Conservation (phyloP, 2,888 invertebrate species). For the Fragum sueziense region DNA sequence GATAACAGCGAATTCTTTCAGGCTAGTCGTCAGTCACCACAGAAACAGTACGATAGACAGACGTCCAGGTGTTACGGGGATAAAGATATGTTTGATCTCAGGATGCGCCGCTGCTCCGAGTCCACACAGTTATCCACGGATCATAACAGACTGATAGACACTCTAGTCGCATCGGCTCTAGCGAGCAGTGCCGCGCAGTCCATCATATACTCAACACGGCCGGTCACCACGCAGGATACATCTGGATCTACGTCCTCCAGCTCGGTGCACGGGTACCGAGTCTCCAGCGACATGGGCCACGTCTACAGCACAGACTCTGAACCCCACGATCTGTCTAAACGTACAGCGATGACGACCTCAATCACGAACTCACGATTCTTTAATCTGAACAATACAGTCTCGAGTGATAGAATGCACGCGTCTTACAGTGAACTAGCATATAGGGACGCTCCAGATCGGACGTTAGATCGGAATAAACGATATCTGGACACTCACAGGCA, state of each 20-base stretch:
- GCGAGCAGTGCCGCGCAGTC: slow-evolving; percentile 57
- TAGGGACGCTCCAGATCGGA: slow-evolving; percentile 35
- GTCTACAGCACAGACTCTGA: slow-evolving; percentile 29
- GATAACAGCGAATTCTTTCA: slow-evolving; percentile 7
- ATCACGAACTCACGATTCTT: slow-evolving; percentile 40
- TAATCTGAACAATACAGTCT: slow-evolving; percentile 38
- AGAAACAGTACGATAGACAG: background rate
- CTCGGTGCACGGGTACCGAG: slow-evolving; percentile 29
- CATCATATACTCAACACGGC: slow-evolving; percentile 45
- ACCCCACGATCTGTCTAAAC: slow-evolving; percentile 58
- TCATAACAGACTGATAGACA: slow-evolving; percentile 53
- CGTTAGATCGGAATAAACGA: slow-evolving; percentile 48
- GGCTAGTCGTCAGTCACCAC: background rate
- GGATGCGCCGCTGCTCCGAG: background rate
- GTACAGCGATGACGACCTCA: slow-evolving; percentile 29
- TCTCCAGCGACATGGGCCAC: background rate
- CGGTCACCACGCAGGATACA: slow-evolving; percentile 5
- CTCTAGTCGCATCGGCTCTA: slow-evolving; percentile 57
- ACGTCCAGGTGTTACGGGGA: background rate
- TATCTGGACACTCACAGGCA: slow-evolving; percentile 54
- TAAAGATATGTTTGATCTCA: background rate
- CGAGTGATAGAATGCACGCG: slow-evolving; percentile 31
- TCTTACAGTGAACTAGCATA: slow-evolving; percentile 41
- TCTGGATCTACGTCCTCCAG: slow-evolving; percentile 18
- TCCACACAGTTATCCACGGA: slow-evolving; percentile 19